A percentile compares a stretch with the other conserved stretches of the same genome.
phyloP scores from a whole-genome alignment of 1,140 invertebrate species.

The Carposina sasakii region DNA sequence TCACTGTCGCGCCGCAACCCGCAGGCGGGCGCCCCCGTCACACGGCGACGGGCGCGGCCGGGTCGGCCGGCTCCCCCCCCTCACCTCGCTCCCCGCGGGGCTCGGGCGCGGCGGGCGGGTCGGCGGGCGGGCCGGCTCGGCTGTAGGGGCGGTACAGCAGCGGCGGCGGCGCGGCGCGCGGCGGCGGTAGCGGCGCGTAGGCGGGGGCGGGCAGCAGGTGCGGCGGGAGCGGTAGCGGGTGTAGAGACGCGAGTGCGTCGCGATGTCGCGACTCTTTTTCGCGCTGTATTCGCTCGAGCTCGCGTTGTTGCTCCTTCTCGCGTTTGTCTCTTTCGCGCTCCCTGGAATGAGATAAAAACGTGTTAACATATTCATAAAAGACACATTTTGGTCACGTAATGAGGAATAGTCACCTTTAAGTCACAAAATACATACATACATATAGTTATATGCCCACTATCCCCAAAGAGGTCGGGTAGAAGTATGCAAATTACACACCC shows the following conservation, averaged over 20 bases:
- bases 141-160: constrained; percentile 1
- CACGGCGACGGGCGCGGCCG: neutral
- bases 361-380: too few species aligned
- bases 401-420: too few species aligned
- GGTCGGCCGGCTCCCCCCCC: neutral
- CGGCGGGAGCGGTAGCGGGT: constrained; percentile 34
- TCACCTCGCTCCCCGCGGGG: constrained; percentile 1
- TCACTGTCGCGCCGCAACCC: too few species aligned
- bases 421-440: too few species aligned
- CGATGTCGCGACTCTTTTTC: constrained; percentile 44
- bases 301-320: constrained; percentile 54
- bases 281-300: constrained; percentile 37
- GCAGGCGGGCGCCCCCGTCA: neutral
- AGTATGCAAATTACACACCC: too few species aligned
- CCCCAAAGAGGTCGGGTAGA: too few species aligned
- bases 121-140: constrained; percentile 11
- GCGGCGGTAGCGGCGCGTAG: constrained; percentile 32
- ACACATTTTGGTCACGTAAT: too few species aligned
- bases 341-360: constrained; percentile 29
- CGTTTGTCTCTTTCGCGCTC: constrained; percentile 41
- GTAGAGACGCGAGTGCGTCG: constrained; percentile 33
- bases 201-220: constrained; percentile 34
- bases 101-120: constrained; percentile 3
- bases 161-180: constrained; percentile 13
- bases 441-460: too few species aligned